Base-by-base conservation (phyloP, 2,113 vertebrate species). In the Athene cunicularia region DNA sequence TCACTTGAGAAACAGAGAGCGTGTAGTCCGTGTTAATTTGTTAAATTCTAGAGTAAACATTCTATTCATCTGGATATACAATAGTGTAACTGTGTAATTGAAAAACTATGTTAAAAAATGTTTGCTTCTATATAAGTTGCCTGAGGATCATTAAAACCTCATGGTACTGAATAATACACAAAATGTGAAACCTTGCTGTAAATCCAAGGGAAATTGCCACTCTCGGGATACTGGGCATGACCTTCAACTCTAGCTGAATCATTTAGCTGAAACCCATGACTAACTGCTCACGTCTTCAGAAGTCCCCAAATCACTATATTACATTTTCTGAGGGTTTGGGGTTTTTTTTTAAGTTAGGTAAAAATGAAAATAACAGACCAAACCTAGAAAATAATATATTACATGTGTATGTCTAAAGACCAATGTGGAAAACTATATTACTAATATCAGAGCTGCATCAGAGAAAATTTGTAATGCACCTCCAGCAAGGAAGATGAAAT, bases 131-230 rank as follows among this genome's bases (percentile, higher is more conserved):
- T 77, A 26, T 58, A 73, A 62, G 41, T 70, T 71, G 52, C 50
- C 49, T 37, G 33, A 79, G 20, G 32, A 77, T 73, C 68, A 50
- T 84, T 89, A 64, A 86, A 93, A 70, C 67, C 63, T 83, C 63
- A 8, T 83, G 37, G 41, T 67, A 79, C 39, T 58, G 88, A 85
- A 53, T 82, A 89, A 90, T 52, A 72, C 12, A 56, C 10, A 91
- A 80, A 93, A 90, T 39, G 24, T 72, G 67, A 96, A 81, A 86
- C n/a, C 43, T 67, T 90, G 80, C 49, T 87, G n/a, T 72, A 90
- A 88, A 94, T 88, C 74, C 72, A 53, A 87, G 70, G 70, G 68
- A 90, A 94, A 94, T 73, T 88, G 86, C 71, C 39, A 13, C 93
- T 87, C 67, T 11, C 19, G 22, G 71, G 70, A 50, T 45, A 75